Evolutionary conservation across 2,113 vertebrate species (phyloP), one percentile per base, ranked within the genome.

Genomic region (Asarcornis scutulata): DNA sequence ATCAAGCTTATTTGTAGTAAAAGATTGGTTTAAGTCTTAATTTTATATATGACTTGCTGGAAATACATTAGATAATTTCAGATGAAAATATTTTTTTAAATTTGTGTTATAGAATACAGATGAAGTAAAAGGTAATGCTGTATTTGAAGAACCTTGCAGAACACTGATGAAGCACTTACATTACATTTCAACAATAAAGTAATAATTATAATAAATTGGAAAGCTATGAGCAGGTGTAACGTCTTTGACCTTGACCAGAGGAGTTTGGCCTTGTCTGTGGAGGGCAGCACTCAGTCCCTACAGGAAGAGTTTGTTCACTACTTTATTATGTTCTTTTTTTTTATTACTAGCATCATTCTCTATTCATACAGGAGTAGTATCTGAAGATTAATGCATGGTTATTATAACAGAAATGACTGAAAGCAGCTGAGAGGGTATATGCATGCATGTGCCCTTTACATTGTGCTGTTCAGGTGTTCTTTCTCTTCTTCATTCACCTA

Each of bases 371-470:
- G 10, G n/a, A 86, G 13, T 50, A 58, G 29, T 40, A 46, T 86
- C 31, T 86, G 69, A 52, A 86, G 87, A 83, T 69, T 73, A 92
- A 31, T 81, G 13, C 22, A 29, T 32, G 11, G 13, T 69, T 89
- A 32, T 72, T 76, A 3, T 16, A 69, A 36, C 9, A 64, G 40
- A 6, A 73, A 79, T 79, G 38, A 79, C 46, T 89, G 62, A 89
- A 83, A 72, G n/a, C 48, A 72, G 9, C 69, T 34, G 22, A n/a
- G 8, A 40, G 16, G 17, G 7, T 76, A 36, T 38, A 13, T 66
- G 6, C 0, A 0, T 44, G 14, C 60, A 12, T 0, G 1, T 77
- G 32, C 17, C 7, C 13, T 83, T 83, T 48, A 71, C 69, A 77
- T 18, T 62, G 44, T 71, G 27, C 21, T 67, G 5, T 71, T 83